A percentile compares a stretch with the other conserved stretches of the same genome.
Evolutionary conservation across 2,888 invertebrate genomes (phyloP).

Genomic region (Conops quadrifasciatus): DNA sequence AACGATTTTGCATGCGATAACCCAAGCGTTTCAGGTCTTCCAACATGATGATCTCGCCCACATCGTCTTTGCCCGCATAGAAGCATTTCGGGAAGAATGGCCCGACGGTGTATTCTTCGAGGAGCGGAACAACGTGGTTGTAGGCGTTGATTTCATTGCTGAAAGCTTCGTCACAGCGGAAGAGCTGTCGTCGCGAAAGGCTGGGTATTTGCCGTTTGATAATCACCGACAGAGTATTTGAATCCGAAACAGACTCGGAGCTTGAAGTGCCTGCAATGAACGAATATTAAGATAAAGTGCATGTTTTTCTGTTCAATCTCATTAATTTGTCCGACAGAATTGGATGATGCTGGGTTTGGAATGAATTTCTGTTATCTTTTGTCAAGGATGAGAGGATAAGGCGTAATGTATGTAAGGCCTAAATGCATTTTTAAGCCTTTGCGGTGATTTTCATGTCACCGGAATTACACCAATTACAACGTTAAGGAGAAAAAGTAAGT

Average conservation of each 20-base stretch:
- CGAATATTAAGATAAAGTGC: no score
- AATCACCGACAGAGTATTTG: slow-evolving; percentile 51
- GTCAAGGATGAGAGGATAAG: no score
- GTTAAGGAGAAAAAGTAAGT: no score
- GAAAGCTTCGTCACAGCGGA: slow-evolving; percentile 62
- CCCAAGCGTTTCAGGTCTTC: slow-evolving; percentile 58
- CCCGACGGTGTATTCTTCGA: slow-evolving; percentile 50
- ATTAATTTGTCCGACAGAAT: no score
- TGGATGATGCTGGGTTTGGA: no score
- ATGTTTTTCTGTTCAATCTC: no score
- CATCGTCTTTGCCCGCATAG: slow-evolving; percentile 55
- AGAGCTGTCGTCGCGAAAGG: slow-evolving; percentile 58
- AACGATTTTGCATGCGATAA: slow-evolving; percentile 57
- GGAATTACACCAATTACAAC: no score
- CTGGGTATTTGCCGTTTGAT: slow-evolving; percentile 62
- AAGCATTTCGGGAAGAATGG: slow-evolving; percentile 56
- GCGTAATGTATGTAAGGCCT: no score
- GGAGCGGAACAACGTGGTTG: slow-evolving; percentile 55
- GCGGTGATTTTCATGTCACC: no score
- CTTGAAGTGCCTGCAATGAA: no score
- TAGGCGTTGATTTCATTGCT: slow-evolving; percentile 62
- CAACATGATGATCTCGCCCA: slow-evolving; percentile 56
- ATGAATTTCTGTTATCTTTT: no score
- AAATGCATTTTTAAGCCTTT: no score
- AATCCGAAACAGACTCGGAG: slow-evolving; percentile 27